These are phyloP conservation scores for Diachrysia chrysitis DNA, from an alignment of 2,888 invertebrate species.

Conservation along the genomic window DNA sequence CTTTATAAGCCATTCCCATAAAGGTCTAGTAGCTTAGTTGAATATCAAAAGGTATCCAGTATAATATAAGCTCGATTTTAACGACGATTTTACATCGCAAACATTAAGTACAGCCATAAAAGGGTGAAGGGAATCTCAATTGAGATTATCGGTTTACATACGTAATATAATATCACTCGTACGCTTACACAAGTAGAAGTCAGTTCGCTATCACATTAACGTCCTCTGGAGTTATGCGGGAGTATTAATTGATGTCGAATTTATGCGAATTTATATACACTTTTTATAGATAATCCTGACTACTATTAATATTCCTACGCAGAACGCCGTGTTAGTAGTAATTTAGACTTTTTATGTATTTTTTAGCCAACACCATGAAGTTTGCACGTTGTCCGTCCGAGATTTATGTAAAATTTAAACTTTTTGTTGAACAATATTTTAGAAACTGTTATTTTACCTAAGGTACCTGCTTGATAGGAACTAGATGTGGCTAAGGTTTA, in stretches of 20 bases:
- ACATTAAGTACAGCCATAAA: constrained; percentile 77
- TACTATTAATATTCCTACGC: constrained; percentile 25
- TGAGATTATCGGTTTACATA: constrained; percentile 77
- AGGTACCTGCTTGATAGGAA: too few relatives aligned
- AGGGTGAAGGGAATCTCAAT: constrained; percentile 74
- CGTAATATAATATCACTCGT: constrained; percentile 73
- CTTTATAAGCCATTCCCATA: constrained; percentile 48
- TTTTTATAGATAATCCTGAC: constrained; percentile 63
- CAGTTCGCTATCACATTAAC: constrained; percentile 78
- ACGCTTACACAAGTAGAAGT: constrained; percentile 66
- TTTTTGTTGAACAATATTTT: too few relatives aligned
- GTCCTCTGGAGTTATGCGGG: constrained; percentile 69
- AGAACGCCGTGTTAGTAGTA: constrained; percentile 20
- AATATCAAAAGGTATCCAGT: constrained; percentile 62
- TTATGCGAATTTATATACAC: constrained; percentile 70
- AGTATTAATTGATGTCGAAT: constrained; percentile 79
- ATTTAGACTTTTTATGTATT: not conserved
- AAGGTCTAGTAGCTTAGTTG: constrained; percentile 58
- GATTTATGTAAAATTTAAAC: not conserved
- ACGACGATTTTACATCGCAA: constrained; percentile 75
- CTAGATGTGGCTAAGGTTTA: too few relatives aligned
- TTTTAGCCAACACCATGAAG: not conserved
- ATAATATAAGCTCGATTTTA: constrained; percentile 71
- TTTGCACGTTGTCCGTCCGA: not conserved
- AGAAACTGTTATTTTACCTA: too few relatives aligned